Evolutionary conservation across 1,140 invertebrate genomes (phyloP), one percentile per base, ranked within the genome.

Genomic region (Chelonus insularis): DNA sequence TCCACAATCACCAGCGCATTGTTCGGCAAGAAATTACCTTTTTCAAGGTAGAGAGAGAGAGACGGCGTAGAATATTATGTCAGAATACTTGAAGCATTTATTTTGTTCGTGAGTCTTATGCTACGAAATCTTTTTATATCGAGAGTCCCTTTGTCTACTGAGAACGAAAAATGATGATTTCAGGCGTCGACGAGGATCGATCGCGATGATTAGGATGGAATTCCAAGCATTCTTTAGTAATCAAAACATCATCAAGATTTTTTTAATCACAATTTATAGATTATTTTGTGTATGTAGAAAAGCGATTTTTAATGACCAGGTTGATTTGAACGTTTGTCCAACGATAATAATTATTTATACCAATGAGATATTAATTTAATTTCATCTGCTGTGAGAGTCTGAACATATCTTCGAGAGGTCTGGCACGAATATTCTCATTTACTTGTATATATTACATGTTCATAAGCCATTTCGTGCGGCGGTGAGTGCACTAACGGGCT

Each of bases 11-110:
- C 60, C 62, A 55, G 39, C 29, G 61, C 64, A 69, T 69, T 71
- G 68, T 61, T 36, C 23, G 62, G 56, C 58, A 66, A 70, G 64
- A 70, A 71, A 72, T 71, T 70, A 66, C 64, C 63, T 67, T 69
- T 59, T 67, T 68, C 62, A 23, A 36, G 18, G n/a, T 12, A 34
- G 60, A 65, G 50, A 58, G 64, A 68, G 64, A 68, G n/a, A n/a
- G n/a, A n/a, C n/a, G n/a, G n/a, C n/a, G n/a, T n/a, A n/a, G 23
- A 25, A 48, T 48, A 48, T 48, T 48, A 34, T 47, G 29, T 60
- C 39, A 36, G 48, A 52, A 52, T 47, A 60, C 23, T 16, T 32
- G 14, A 37, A 51, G 32, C 32, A 51, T 25, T 60, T 41, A 23
- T 60, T 18, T 48, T 21, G 5, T 16, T 25, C 9, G 11, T n/a